A percentile compares a stretch with the other conserved stretches of the same genome.
Conservation (phyloP, 1,140 invertebrate species). For the Sminthurides bifidus region DNA sequence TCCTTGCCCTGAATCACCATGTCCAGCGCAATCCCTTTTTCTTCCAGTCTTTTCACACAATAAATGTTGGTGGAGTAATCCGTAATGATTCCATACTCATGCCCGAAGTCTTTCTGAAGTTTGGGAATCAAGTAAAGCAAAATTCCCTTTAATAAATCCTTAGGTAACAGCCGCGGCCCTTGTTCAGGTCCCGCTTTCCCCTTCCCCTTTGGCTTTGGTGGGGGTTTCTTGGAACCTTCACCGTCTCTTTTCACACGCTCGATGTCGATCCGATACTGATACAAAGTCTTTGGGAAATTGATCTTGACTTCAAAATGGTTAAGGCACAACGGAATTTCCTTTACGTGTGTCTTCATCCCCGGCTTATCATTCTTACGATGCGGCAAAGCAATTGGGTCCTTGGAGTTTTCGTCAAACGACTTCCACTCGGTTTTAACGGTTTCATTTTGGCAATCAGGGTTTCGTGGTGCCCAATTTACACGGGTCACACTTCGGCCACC, state of each 20-base stretch:
- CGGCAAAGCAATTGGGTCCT: background rate
- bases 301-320: slow-evolving; percentile 9
- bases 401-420: background rate
- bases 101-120: background rate
- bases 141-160: background rate
- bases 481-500: background rate
- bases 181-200: background rate
- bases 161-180: background rate
- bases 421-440: background rate
- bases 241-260: background rate
- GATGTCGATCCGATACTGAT: slow-evolving; percentile 8
- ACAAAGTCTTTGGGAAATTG: background rate
- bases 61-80: slow-evolving; percentile 4
- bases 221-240: background rate
- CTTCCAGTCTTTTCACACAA: background rate
- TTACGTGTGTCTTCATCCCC: background rate
- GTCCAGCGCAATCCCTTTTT: background rate
- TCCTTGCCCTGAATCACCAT: background rate
- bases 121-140: background rate
- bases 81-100: background rate
- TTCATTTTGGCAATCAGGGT: background rate
- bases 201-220: background rate
- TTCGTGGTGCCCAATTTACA: background rate
- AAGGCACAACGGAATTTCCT: background rate
- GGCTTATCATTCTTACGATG: background rate